Conservation (phyloP, 2,888 invertebrate species). For the Drosophila birchii region DNA sequence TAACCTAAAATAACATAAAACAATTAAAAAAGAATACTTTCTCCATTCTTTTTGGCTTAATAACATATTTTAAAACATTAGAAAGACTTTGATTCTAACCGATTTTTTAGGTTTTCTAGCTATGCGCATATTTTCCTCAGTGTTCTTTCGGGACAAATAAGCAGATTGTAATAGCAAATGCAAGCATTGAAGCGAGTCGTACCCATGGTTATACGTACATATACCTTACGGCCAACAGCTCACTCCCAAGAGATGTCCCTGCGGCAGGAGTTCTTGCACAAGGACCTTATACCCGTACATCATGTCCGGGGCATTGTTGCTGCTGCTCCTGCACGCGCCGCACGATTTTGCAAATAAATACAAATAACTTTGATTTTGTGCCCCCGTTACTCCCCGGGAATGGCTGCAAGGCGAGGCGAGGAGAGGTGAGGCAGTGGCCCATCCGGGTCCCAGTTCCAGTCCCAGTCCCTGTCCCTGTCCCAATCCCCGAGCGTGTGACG, state of each 20-base stretch:
- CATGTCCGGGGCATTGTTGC: conserved; percentile 55
- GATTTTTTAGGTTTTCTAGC: too few relatives aligned
- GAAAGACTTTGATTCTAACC: too few relatives aligned
- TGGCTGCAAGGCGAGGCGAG: conserved; percentile 5
- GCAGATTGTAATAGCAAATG: conserved; percentile 70
- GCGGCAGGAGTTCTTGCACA: conserved; percentile 15
- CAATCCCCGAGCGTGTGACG: conserved; percentile 59
- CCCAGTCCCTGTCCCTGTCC: conserved; percentile 4
- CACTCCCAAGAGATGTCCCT: conserved; percentile 10
- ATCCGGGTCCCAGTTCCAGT: neutral
- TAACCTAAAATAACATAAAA: too few relatives aligned
- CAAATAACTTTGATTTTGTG: conserved; percentile 78
- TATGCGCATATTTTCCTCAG: neutral
- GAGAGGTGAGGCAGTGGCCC: neutral
- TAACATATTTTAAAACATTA: too few relatives aligned
- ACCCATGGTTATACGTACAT: conserved; percentile 28
- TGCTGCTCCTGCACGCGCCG: conserved; percentile 67
- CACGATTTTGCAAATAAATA: conserved; percentile 80
- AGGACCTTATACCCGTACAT: conserved; percentile 32
- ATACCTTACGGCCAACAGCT: conserved; percentile 31
- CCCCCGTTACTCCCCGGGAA: conserved; percentile 18
- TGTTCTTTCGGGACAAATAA: conserved; percentile 58
- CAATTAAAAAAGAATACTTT: too few relatives aligned
- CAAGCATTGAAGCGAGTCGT: conserved; percentile 67
- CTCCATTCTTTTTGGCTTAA: too few relatives aligned